Evolutionary conservation across 2,113 vertebrate genomes (phyloP).

Genomic region (Cichladusa arquata): DNA sequence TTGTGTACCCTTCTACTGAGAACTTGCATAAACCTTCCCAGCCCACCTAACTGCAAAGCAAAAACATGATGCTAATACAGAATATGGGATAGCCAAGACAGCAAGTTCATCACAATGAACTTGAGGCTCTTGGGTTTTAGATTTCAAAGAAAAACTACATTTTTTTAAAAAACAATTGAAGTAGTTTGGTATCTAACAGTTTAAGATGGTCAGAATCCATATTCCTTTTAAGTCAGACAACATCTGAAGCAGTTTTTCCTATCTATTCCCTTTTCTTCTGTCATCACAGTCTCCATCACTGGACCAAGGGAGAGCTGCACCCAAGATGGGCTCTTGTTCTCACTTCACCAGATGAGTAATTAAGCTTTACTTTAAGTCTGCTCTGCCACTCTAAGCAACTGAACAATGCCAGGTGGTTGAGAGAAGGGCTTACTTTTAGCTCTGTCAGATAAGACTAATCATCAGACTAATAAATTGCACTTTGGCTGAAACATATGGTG

Average conservation of each 20-base stretch:
- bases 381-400: background rate
- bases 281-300: background rate
- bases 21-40: background rate
- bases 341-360: background rate
- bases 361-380: background rate
- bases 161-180: background rate
- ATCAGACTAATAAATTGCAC: background rate
- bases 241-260: background rate
- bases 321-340: background rate
- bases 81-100: background rate
- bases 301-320: background rate
- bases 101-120: background rate
- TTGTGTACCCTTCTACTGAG: fast-evolving
- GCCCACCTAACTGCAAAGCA: background rate
- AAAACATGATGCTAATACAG: background rate
- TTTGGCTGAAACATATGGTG: background rate
- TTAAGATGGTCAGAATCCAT: background rate
- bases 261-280: background rate
- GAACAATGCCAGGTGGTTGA: background rate
- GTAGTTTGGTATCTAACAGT: background rate
- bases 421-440: background rate
- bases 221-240: background rate
- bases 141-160: background rate
- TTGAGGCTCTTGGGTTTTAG: background rate
- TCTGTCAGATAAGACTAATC: background rate